phyloP scores from a whole-genome alignment of 2,797 vertebrate genomes.

The Sternarchorhynchus goeldii region DNA sequence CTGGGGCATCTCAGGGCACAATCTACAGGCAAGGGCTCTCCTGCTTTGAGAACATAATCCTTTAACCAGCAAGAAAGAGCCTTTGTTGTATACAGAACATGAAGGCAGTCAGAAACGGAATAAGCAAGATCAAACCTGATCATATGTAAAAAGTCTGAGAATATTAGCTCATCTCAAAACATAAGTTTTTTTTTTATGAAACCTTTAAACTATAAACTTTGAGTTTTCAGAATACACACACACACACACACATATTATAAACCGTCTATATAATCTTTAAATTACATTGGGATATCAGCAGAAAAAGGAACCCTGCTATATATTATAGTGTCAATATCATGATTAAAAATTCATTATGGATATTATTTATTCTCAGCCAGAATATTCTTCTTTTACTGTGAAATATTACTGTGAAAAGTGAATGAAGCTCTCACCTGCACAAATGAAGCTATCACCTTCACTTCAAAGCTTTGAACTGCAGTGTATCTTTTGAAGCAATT shows the following conservation, averaged over 20 bases:
- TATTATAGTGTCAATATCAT: too few relatives aligned
- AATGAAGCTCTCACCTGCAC: not conserved
- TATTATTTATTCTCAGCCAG: not conserved
- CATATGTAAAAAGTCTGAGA: conserved; percentile 5
- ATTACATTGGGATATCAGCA: too few relatives aligned
- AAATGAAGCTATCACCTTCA: not conserved
- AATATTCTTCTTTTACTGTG: not conserved
- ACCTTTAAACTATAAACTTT: not conserved
- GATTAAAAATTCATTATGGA: too few relatives aligned
- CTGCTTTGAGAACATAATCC: not conserved
- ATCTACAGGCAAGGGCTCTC: conserved; percentile 3
- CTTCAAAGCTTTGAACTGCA: conserved; percentile 5
- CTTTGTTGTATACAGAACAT: not conserved
- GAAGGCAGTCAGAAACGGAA: not conserved
- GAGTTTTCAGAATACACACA: not conserved
- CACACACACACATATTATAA: too few relatives aligned
- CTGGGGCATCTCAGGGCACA: not conserved
- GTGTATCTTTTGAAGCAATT: conserved; percentile 42
- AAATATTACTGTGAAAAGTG: not conserved
- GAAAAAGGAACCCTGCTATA: too few relatives aligned
- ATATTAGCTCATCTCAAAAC: not conserved
- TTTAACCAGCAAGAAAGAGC: not conserved
- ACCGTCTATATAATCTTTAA: too few relatives aligned
- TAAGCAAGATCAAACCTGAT: conserved; percentile 5
- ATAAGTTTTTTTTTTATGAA: not conserved